Percentiles rank a stretch among this genome's conserved stretches.
Evolutionary conservation across 2,888 invertebrate species (phyloP).

Genomic region (Fragum fragum): DNA sequence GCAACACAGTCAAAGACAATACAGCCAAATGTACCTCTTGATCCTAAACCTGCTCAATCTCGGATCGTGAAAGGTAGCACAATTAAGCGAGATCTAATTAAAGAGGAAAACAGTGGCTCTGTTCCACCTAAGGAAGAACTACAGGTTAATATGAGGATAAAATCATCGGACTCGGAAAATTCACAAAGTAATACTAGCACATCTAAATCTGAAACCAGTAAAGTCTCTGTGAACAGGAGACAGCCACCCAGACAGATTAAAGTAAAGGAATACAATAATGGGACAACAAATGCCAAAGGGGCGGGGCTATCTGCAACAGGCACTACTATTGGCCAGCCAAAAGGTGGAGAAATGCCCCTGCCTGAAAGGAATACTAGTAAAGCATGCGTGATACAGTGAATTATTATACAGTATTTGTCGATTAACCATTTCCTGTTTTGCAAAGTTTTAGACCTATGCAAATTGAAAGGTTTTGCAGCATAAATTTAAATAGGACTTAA

Average conservation of each 20-base stretch:
- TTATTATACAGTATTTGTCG: not conserved
- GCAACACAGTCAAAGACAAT: not conserved
- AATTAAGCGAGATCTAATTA: not conserved
- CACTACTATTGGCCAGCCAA: slow-evolving; percentile 14
- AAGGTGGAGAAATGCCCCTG: slow-evolving; percentile 32
- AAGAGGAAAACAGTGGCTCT: not conserved
- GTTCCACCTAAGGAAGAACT: not conserved
- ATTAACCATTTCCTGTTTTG: too few relatives aligned
- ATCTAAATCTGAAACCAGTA: not conserved
- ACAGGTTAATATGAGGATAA: slow-evolving; percentile 4
- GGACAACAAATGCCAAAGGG: not conserved
- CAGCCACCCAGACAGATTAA: slow-evolving; percentile 47
- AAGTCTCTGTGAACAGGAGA: slow-evolving; percentile 37
- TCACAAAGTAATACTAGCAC: slow-evolving; percentile 10
- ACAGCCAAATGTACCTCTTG: not conserved
- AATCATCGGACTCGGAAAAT: slow-evolving; percentile 12
- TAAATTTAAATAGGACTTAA: too few relatives aligned
- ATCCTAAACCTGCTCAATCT: slow-evolving; percentile 4
- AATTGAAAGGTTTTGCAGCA: too few relatives aligned
- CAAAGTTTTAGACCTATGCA: too few relatives aligned
- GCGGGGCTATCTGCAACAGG: slow-evolving; percentile 32
- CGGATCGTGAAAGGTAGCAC: slow-evolving; percentile 17
- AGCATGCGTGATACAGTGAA: slow-evolving; percentile 54
- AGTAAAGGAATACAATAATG: slow-evolving; percentile 33
- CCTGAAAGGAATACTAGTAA: slow-evolving; percentile 51